Percentiles rank a stretch among this genome's conserved stretches.
Evolutionary conservation across 2,888 invertebrate genomes (phyloP).

Genomic region (Philereme transversata): DNA sequence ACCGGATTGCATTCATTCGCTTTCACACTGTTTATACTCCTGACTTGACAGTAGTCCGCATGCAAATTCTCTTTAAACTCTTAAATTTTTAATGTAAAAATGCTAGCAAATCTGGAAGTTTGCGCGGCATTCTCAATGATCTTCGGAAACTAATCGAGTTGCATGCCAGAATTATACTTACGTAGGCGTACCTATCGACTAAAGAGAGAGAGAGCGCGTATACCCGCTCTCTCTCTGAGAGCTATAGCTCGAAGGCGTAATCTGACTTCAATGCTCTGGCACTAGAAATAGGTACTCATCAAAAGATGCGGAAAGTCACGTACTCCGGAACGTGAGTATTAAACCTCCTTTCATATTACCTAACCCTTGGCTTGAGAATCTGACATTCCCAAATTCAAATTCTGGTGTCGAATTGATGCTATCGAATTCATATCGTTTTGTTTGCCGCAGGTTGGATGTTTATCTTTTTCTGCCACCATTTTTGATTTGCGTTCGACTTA

Average conservation of each 20-base stretch:
- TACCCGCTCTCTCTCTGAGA: background rate
- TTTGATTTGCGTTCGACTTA: too few relatives aligned
- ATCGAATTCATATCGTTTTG: constrained; percentile 35
- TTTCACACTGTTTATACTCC: constrained; percentile 35
- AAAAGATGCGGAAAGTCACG: constrained; percentile 47
- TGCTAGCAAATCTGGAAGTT: constrained; percentile 29
- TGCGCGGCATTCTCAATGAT: constrained; percentile 18
- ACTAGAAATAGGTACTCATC: constrained; percentile 12
- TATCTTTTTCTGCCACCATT: background rate
- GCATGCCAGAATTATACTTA: constrained; percentile 27
- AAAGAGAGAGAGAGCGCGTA: too few relatives aligned
- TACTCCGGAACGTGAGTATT: background rate
- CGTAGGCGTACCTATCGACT: background rate
- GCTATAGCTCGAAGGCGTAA: constrained; percentile 15
- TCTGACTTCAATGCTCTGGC: constrained; percentile 15
- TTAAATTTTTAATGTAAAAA: constrained; percentile 39
- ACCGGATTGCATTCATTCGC: constrained; percentile 47
- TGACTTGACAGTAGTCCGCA: constrained; percentile 6
- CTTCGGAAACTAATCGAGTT: constrained; percentile 47
- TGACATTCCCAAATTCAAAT: constrained; percentile 36
- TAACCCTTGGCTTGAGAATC: constrained; percentile 38
- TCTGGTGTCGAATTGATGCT: constrained; percentile 39
- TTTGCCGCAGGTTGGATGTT: background rate
- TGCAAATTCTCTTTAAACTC: constrained; percentile 23
- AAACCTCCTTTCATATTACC: constrained; percentile 43